Conservation (phyloP, 2,797 vertebrate species). For the Cetoscarus ocellatus region DNA sequence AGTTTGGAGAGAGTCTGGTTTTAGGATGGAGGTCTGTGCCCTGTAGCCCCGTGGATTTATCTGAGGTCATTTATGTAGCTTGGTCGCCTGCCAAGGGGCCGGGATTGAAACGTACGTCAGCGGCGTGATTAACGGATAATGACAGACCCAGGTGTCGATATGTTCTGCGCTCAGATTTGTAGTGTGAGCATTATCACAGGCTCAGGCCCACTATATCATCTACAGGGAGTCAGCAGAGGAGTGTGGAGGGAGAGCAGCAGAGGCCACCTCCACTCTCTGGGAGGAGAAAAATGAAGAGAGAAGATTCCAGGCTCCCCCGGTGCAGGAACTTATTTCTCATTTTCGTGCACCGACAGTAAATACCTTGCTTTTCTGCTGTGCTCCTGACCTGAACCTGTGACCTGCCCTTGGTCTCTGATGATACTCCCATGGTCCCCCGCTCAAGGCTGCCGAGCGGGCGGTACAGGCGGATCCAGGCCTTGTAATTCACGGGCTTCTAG, state of each 20-base stretch:
- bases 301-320: conserved; percentile 59
- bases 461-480: conserved; percentile 62
- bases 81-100: conserved; percentile 70
- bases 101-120: conserved; percentile 78
- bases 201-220: conserved; percentile 79
- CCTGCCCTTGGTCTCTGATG: conserved; percentile 74
- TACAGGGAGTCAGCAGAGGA: conserved; percentile 54
- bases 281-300: conserved; percentile 31
- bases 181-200: conserved; percentile 72
- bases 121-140: conserved; percentile 82
- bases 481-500: conserved; percentile 91
- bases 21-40: conserved; percentile 40
- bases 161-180: conserved; percentile 81
- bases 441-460: conserved; percentile 80
- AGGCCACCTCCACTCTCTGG: conserved; percentile 28
- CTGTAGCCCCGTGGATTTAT: conserved; percentile 71
- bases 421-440: conserved; percentile 66
- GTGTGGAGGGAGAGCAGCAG: conserved; percentile 43
- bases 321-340: conserved; percentile 80
- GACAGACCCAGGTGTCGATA: conserved; percentile 80
- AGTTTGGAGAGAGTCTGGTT: conserved; percentile 41
- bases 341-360: conserved; percentile 78
- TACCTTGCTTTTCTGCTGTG: conserved; percentile 67
- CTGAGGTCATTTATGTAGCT: conserved; percentile 68
- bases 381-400: conserved; percentile 81